Evolutionary conservation across 2,113 vertebrate species (phyloP).

Genomic region (Oceanites oceanicus): DNA sequence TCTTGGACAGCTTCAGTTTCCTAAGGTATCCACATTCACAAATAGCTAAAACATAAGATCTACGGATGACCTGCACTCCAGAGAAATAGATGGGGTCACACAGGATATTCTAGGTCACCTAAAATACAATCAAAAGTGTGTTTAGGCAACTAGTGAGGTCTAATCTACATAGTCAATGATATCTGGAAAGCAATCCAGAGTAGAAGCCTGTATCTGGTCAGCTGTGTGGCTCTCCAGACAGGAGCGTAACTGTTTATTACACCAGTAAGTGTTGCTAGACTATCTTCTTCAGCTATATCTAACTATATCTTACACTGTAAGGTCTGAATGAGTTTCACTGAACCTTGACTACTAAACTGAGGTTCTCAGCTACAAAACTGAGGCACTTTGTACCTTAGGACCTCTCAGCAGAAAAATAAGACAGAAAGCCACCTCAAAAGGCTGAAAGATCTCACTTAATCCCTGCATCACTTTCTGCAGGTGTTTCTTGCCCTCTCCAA

Average conservation of each 20-base stretch:
- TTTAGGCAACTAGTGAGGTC: neutral
- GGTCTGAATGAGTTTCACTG: neutral
- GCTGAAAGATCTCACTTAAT: neutral
- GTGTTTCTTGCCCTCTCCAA: neutral
- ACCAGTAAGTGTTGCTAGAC: neutral
- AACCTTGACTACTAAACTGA: neutral
- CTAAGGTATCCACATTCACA: neutral
- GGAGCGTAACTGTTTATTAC: neutral
- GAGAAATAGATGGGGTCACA: neutral
- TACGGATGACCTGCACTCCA: neutral
- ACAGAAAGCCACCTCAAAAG: neutral
- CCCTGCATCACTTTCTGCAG: neutral
- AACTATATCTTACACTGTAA: neutral
- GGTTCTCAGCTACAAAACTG: neutral
- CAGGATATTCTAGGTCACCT: neutral
- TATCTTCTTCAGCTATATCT: neutral
- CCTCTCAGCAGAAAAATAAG: neutral
- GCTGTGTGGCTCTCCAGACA: neutral
- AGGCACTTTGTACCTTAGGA: neutral
- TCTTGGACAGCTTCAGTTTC: neutral
- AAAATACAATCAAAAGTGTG: neutral
- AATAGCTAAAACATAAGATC: neutral
- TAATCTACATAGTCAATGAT: neutral
- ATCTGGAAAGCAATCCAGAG: neutral
- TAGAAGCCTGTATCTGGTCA: neutral